Percentiles rank a stretch among this genome's conserved stretches.
Evolutionary conservation across 2,113 vertebrate species (phyloP).

Genomic region (Lutjanus erythropterus): DNA sequence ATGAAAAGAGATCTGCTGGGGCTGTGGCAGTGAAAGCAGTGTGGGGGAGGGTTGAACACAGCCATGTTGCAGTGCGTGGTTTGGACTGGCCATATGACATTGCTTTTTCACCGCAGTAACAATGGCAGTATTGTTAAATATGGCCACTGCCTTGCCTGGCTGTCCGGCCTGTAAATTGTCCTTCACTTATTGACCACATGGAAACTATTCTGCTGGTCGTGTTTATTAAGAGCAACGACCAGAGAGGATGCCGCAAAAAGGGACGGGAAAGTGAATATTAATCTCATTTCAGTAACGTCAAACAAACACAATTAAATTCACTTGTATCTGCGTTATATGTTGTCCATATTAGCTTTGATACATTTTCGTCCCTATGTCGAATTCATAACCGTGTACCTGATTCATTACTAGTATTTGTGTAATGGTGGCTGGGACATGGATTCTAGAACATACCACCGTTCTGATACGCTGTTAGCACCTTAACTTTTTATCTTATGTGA

Average conservation of each 20-base stretch:
- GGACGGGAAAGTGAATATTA: background rate
- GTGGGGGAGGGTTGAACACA: constrained; percentile 54
- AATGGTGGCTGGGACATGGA: background rate
- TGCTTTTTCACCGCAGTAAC: constrained; percentile 58
- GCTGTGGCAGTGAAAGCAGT: constrained; percentile 7
- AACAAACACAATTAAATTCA: no score
- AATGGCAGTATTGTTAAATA: constrained; percentile 60
- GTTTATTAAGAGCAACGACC: background rate
- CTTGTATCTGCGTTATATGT: no score
- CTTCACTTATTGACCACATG: constrained; percentile 30
- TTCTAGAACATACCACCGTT: background rate
- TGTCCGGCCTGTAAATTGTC: constrained; percentile 29
- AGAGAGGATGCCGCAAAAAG: background rate
- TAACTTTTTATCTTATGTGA: background rate
- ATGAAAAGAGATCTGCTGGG: background rate
- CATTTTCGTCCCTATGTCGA: background rate
- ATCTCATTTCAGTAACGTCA: background rate
- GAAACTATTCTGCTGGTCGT: background rate
- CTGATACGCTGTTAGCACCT: background rate
- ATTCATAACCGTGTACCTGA: background rate
- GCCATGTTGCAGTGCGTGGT: constrained; percentile 53
- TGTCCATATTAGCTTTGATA: background rate
- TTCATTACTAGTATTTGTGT: background rate
- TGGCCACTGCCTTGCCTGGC: constrained; percentile 37
- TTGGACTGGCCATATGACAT: constrained; percentile 59